Conservation (phyloP, 1,140 invertebrate genomes). For the Drosophila obscura region DNA sequence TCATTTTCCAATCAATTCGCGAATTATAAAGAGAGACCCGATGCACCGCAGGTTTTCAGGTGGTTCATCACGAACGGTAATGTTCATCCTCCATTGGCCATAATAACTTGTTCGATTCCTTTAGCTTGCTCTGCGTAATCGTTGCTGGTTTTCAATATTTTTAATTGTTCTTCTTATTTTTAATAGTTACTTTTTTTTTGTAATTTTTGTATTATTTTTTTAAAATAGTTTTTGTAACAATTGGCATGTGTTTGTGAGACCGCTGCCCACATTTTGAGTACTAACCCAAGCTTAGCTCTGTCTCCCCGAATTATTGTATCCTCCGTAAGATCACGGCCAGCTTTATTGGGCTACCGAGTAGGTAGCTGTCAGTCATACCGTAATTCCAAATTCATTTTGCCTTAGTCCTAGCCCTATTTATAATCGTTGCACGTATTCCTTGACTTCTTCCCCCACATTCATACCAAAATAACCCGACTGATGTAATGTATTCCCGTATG, state of each 20-base stretch:
- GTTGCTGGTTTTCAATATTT: conserved; percentile 34
- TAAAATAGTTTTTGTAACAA: conserved; percentile 3
- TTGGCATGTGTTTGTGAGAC: conserved; percentile 48
- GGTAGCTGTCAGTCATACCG: background rate
- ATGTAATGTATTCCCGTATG: background rate
- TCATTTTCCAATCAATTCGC: conserved; percentile 59
- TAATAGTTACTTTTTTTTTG: conserved; percentile 1
- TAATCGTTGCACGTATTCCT: conserved; percentile 48
- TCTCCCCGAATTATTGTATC: conserved; percentile 3
- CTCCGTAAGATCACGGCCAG: conserved; percentile 5
- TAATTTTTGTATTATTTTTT: background rate
- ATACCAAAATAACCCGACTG: background rate
- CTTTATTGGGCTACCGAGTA: conserved; percentile 15
- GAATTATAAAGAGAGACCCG: conserved; percentile 65
- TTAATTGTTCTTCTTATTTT: conserved; percentile 10
- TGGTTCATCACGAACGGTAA: conserved; percentile 82
- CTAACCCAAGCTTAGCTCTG: conserved; percentile 51
- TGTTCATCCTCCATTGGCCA: conserved; percentile 65
- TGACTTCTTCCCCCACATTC: background rate
- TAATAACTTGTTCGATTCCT: conserved; percentile 41
- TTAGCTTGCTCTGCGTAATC: conserved; percentile 63
- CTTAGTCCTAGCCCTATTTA: conserved; percentile 17
- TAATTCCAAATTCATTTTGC: conserved; percentile 42
- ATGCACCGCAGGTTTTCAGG: conserved; percentile 77
- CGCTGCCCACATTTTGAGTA: conserved; percentile 38